Evolutionary conservation across 2,888 invertebrate species (phyloP), one percentile per base, ranked within the genome.

Genomic region (Cacoxenus indagator): DNA sequence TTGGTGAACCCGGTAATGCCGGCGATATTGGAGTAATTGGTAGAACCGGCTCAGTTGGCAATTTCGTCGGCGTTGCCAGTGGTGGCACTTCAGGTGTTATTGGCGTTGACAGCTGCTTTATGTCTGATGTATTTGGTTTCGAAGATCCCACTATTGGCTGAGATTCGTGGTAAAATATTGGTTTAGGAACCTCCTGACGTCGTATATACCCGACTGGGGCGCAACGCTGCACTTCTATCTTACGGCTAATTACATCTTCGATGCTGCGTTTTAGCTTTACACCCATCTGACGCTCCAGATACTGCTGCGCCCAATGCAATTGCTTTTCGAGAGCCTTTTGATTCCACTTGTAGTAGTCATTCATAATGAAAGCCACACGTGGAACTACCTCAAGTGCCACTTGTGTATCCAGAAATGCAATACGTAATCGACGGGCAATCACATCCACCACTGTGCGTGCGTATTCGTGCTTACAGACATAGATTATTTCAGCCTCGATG

Each of bases 301-400:
- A 99, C 0, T 94, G 92, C 4, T 90, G 90, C 0, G 97, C 97
- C 51, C 89, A 83, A 78, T 93, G 93, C 14, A 92, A 89, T 91
- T 98, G 97, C 79, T 90, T 92, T 92, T 91, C 90, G 83, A 93
- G 92, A 84, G 93, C 93, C 0, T 90, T 89, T 67, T 92, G 92
- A 54, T 88, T 91, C 99, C 99, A 99, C 76, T 94, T 92, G 59
- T 98, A 90, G 87, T 98, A 97, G 84, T 96, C 95, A 0, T 93
- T 95, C 98, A 99, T 97, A 79, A 99, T 96, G 77, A 95, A 94
- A 31, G 96, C 91, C 75, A 99, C 93, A 66, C 89, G 91, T 0
- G 98, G 98, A 67, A 99, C 90, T 0, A 98, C 96, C 88, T 99
- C 97, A 76, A 96, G 94, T 0, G 99, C 96, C 0, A 99, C 99